Conservation (phyloP, 92 coral and sea anemone species). For the Heliopora coerulea region DNA sequence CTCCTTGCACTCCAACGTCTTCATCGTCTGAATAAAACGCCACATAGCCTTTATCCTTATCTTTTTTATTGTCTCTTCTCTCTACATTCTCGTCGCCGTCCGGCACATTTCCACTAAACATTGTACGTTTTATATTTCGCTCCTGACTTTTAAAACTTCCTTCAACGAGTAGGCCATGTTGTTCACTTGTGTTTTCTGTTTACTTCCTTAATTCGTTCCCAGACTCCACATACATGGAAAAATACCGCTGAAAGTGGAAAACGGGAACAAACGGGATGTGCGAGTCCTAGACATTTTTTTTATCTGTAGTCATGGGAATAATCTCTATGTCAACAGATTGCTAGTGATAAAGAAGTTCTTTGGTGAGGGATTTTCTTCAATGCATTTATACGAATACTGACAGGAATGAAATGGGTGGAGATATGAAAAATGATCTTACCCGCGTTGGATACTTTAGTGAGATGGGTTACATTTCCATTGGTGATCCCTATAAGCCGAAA, state of each 20-base stretch:
- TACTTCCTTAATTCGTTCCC: too few relatives aligned
- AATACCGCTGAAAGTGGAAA: neutral
- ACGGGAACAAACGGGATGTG: neutral
- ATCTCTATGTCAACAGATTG: slow-evolving; percentile 3
- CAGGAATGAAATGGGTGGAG: slow-evolving; percentile 38
- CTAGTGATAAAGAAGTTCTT: neutral
- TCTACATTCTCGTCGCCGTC: slow-evolving; percentile 85
- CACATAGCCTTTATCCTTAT: slow-evolving; percentile 84
- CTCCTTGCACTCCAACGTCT: slow-evolving; percentile 74
- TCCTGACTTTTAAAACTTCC: neutral
- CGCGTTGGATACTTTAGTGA: slow-evolving; percentile 93
- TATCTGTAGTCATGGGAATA: slow-evolving; percentile 53
- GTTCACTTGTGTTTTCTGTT: slow-evolving; percentile 3
- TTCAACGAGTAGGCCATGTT: slow-evolving; percentile 18
- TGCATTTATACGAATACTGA: neutral
- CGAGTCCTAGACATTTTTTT: neutral
- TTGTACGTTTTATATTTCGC: slow-evolving; percentile 6
- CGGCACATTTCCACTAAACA: slow-evolving; percentile 54
- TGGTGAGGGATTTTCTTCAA: neutral
- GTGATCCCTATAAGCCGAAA: slow-evolving; percentile 78
- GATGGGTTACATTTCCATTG: slow-evolving; percentile 92
- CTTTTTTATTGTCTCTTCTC: slow-evolving; percentile 80
- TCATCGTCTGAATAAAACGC: slow-evolving; percentile 90
- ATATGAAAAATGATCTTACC: slow-evolving; percentile 81
- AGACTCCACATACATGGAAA: neutral